A percentile compares a stretch with the other conserved stretches of the same genome.
These are phyloP conservation scores for Gambusia yucatana DNA, from an alignment of 2,797 vertebrate genomes.

Conservation along the genomic window DNA sequence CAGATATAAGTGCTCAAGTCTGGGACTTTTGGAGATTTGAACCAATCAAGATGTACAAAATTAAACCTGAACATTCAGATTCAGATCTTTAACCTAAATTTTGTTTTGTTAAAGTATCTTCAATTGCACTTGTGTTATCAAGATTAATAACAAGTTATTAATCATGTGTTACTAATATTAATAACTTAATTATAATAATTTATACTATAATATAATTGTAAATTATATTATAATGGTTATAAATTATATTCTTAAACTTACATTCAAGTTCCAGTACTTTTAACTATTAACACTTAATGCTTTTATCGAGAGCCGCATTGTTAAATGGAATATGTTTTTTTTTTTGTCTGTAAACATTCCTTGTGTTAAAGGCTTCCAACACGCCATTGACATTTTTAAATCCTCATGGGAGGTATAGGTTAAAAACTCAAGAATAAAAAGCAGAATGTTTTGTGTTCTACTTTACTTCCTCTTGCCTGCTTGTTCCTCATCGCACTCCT, in stretches of 20 bases:
- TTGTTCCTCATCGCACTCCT: neutral
- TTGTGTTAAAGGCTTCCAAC: neutral
- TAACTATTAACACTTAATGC: neutral
- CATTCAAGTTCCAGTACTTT: neutral
- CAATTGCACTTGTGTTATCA: neutral
- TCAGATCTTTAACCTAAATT: neutral
- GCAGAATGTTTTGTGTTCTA: neutral
- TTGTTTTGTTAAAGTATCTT: neutral
- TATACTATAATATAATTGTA: no score
- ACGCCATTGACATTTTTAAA: neutral
- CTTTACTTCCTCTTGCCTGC: neutral
- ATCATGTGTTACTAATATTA: no score
- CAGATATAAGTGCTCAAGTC: neutral
- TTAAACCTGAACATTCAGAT: neutral
- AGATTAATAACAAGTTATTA: neutral
- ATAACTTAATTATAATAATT: no score
- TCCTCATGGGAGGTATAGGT: neutral
- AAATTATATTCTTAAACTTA: neutral
- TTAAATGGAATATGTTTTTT: neutral
- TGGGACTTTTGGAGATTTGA: neutral
- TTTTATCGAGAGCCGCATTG: neutral
- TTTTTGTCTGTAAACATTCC: neutral
- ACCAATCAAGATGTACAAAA: neutral
- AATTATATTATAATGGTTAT: neutral
- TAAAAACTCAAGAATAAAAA: neutral